Evolutionary conservation across 2,888 invertebrate species (phyloP).

Genomic region (Rhimphoctona megacephalus): DNA sequence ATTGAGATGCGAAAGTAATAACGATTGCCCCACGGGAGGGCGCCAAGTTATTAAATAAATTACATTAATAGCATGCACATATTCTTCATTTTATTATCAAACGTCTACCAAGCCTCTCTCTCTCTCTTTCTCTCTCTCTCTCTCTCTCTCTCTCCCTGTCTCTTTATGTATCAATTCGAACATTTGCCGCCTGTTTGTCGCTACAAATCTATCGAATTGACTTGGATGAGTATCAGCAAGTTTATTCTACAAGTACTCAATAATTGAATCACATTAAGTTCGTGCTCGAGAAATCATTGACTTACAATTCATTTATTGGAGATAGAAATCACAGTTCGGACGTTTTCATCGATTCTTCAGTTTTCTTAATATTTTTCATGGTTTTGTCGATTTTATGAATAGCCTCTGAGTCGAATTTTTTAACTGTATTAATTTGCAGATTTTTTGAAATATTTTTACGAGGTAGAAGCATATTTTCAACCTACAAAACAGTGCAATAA

Average conservation of each 20-base stretch:
- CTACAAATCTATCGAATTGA: conserved; percentile 19
- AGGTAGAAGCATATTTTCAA: neutral
- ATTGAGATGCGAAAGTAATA: conserved; percentile 40
- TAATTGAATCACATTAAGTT: neutral
- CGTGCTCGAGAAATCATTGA: neutral
- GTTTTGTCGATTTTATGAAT: neutral
- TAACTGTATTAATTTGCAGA: neutral
- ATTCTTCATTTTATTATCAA: neutral
- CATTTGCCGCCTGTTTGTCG: neutral
- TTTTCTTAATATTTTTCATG: neutral
- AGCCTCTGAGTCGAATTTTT: no score
- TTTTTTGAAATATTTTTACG: neutral
- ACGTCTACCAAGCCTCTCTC: neutral
- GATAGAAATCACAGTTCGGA: neutral
- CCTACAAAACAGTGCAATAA: neutral
- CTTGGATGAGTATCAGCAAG: neutral
- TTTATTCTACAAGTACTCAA: neutral
- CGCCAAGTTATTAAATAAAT: conserved; percentile 80
- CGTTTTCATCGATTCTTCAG: neutral
- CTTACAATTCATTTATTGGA: neutral
- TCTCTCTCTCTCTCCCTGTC: neutral
- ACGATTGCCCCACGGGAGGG: conserved; percentile 66
- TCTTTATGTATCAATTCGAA: conserved; percentile 13
- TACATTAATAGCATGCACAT: conserved; percentile 80
- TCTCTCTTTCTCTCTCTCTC: neutral